Evolutionary conservation across 2,797 vertebrate genomes (phyloP), one percentile per base, ranked within the genome.

Genomic region (Anas flavirostris): DNA sequence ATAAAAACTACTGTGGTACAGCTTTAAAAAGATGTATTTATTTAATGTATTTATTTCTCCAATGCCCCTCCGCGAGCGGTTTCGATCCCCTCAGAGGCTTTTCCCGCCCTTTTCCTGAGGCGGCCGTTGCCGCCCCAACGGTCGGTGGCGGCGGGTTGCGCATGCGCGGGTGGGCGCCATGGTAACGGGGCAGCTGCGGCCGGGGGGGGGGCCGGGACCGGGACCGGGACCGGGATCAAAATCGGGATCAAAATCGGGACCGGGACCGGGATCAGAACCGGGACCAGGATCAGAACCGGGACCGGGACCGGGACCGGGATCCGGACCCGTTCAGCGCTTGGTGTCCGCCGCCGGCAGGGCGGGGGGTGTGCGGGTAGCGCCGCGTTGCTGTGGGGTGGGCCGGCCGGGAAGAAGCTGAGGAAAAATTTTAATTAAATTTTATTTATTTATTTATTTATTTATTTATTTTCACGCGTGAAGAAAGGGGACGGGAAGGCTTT

Each of bases 61-160:
- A 0, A 3, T 1, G 63, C 4, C 52, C 4, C 37, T 53, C 53
- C 16, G 12, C 43, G 2, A 25, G 5, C 16, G 1, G 1, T 53
- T 77, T 60, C 1, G 28, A 23, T 53, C 29, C 56, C 62, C 77
- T 75, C 88, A 80, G 56, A 18, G 16, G 15, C 10, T n/a, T 29
- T 91, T 92, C 91, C 94, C 92, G 86, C 94, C 86, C 66, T 90
- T 89, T 77, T 77, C 23, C 70, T 52, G 8, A 50, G 16, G 41
- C 26, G 31, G 16, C 41, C 21, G 2, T 5, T 14, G 35, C 6
- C 0, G 2, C 15, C 1, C 3, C 67, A 12, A 41, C 0, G 50
- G 76, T 6, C 23, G 29, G 13, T 2, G 43, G 18, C 21, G 22
- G 50, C 11, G 6, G 80, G 85, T 86, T 80, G 79, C 64, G 86